Evolutionary conservation across 1,140 invertebrate species (phyloP).

Genomic region (Zaprionus ghesquierei): DNA sequence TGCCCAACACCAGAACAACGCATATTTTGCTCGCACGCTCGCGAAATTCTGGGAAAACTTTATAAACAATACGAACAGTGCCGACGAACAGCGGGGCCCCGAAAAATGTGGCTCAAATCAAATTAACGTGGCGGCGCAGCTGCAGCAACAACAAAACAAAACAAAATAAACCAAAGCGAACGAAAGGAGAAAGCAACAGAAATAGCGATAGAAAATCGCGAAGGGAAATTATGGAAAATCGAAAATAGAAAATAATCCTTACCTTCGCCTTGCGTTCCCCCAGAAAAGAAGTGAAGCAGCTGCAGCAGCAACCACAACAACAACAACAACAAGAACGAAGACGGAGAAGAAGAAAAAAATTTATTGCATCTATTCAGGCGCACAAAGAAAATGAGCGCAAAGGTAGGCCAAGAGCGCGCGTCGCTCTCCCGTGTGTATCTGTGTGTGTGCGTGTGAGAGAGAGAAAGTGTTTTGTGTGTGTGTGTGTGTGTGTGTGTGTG

Average conservation of each 20-base stretch:
- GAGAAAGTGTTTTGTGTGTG: not conserved
- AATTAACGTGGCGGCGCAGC: slow-evolving; percentile 4
- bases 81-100: not conserved
- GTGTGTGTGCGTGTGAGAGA: slow-evolving; percentile 1
- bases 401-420: slow-evolving; percentile 63
- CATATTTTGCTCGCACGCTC: not conserved
- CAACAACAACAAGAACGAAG: not conserved
- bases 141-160: not conserved
- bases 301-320: not conserved
- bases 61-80: slow-evolving; percentile 23
- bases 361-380: slow-evolving; percentile 69
- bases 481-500: not conserved
- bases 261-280: not conserved
- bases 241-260: slow-evolving; percentile 7
- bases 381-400: slow-evolving; percentile 79
- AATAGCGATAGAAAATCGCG: not conserved
- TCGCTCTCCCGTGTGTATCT: slow-evolving; percentile 11
- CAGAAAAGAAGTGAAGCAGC: not conserved
- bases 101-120: slow-evolving; percentile 7
- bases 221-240: slow-evolving; percentile 7
- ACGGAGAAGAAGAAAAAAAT: slow-evolving; percentile 32
- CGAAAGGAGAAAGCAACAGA: not conserved
- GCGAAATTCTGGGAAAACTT: not conserved
- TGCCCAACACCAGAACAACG: slow-evolving; percentile 30
- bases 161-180: not conserved